Conservation (phyloP, 2,113 vertebrate species). For the Sitta europaea region DNA sequence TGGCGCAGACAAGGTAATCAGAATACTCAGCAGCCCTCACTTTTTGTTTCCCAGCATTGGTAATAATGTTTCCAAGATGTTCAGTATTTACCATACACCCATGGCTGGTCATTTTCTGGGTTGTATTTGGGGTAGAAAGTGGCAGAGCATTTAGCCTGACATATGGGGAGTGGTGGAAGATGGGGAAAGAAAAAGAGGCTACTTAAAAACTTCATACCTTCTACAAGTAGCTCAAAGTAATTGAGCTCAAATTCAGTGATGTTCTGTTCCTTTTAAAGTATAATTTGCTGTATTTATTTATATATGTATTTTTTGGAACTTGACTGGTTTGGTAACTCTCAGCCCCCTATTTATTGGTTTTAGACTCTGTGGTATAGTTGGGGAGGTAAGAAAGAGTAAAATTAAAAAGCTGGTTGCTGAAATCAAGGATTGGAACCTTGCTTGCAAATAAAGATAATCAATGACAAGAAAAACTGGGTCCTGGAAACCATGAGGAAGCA, state of each 20-base stretch:
- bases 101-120: not conserved
- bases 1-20: slow-evolving; percentile 91
- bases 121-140: not conserved
- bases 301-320: not conserved
- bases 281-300: not conserved
- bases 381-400: not conserved
- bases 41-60: not conserved
- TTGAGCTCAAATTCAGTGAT: not conserved
- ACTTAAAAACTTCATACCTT: accelerated
- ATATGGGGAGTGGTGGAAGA: not conserved
- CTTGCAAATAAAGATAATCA: not conserved
- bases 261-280: not conserved
- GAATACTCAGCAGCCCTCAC: not conserved
- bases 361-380: not conserved
- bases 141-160: not conserved
- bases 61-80: not conserved
- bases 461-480: not conserved
- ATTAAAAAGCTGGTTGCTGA: not conserved
- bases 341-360: not conserved
- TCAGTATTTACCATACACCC: not conserved
- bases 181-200: not conserved
- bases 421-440: not conserved
- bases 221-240: not conserved
- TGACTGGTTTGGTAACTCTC: not conserved
- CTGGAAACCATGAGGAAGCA: not conserved